Base-by-base conservation (phyloP, 2,888 invertebrate genomes). In the Oxystoma pomonae region DNA sequence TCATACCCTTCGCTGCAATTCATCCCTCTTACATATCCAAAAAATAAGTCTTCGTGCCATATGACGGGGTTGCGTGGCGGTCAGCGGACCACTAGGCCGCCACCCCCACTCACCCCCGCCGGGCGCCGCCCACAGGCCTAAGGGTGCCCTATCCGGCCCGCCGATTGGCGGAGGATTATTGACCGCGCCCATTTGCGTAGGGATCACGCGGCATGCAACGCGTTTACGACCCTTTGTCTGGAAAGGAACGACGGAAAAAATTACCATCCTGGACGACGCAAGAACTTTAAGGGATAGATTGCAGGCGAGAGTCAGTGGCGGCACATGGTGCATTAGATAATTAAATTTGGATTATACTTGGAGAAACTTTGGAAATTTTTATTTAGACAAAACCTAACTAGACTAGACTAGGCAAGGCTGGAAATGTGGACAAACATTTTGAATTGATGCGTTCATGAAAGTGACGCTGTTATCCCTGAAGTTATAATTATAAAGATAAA, bases 11-110 rank as follows among this genome's bases (percentile, higher is more conserved):
- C n/a, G n/a, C n/a, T n/a, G n/a, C n/a, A n/a, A n/a, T n/a, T n/a
- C n/a, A n/a, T n/a, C n/a, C n/a, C n/a, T n/a, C n/a, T n/a, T n/a
- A n/a, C n/a, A 35, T 35, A 35, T 35, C 35, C 12, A 35, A 12
- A 35, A 35, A 35, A 3, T 35, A 35, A 35, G 35, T 35, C 35
- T 35, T 35, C 35, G 35, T 35, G 35, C 35, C 35, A 35, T 7
- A n/a, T n/a, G n/a, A 35, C 5, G 58, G 64, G 63, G 64, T 61
- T 62, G 67, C 62, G 67, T 67, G 67, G 63, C 35, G 35, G 67
- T 67, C 66, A 66, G 64, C 66, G 66, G 64, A 64, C 64, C 67
- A 67, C 63, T 67, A 59, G 67, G 67, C 67, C 35, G 35, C 35
- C 3, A 3, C 12, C 35, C 35, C 35, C 35, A 7, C 35, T 7